Evolutionary conservation across 2,888 invertebrate genomes (phyloP).

Genomic region (Drosophila recens): DNA sequence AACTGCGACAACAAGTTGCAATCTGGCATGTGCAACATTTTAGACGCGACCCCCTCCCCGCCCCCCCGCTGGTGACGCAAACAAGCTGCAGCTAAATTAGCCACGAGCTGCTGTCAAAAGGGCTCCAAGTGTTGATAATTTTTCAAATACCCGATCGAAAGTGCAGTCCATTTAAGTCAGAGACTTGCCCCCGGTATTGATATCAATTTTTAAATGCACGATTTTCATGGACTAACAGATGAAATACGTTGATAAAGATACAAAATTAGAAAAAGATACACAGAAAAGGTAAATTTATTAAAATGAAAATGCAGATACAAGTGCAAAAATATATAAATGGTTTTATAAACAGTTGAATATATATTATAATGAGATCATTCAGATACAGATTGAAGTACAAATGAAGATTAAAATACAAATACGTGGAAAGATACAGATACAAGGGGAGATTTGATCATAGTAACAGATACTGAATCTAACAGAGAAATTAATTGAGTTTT

Average conservation of each 20-base stretch:
- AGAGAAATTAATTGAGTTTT: background rate
- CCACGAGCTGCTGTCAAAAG: conserved; percentile 60
- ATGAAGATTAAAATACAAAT: background rate
- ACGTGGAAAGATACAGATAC: background rate
- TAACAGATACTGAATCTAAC: background rate
- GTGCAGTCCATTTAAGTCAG: conserved; percentile 9
- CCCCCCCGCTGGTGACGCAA: background rate
- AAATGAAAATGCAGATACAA: background rate
- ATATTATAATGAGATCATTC: too few species aligned
- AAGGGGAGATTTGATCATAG: too few species aligned
- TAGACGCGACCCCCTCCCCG: conserved; percentile 49
- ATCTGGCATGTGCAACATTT: conserved; percentile 60
- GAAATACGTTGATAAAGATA: background rate
- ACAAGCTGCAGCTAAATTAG: conserved; percentile 30
- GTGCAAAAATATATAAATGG: too few species aligned
- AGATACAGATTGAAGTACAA: background rate
- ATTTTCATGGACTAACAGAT: background rate
- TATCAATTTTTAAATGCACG: conserved; percentile 1
- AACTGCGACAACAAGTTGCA: conserved; percentile 48
- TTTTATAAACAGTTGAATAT: too few species aligned
- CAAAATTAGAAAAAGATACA: background rate
- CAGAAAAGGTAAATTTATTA: background rate
- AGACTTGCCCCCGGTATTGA: background rate
- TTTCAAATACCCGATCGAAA: conserved; percentile 17
- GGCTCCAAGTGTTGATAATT: conserved; percentile 58